Conservation (phyloP, 1,140 invertebrate species). For the Prorops nasuta region DNA sequence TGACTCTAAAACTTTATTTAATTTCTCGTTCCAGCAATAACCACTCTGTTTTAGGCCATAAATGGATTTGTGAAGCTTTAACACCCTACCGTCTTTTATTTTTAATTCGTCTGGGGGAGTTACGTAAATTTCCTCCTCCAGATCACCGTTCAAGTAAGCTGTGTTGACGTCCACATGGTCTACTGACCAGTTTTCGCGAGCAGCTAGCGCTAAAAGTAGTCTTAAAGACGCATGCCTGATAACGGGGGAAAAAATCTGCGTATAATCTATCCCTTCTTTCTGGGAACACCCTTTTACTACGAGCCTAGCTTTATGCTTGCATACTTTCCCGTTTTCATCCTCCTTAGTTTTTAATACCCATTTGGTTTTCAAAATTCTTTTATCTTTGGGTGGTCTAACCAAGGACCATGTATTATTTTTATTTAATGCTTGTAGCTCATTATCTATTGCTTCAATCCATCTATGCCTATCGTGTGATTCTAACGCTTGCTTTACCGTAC, state of each 20-base stretch:
- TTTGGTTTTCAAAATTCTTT: constrained; percentile 4
- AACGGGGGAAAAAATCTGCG: not conserved
- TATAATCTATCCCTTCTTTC: not conserved
- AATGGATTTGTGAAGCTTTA: constrained; percentile 28
- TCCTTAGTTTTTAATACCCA: constrained; percentile 10
- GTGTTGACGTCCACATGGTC: constrained; percentile 38
- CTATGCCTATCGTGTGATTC: not conserved
- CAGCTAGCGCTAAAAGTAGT: not conserved
- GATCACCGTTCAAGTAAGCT: constrained; percentile 31
- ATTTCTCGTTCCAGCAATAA: constrained; percentile 26
- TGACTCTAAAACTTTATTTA: constrained; percentile 11
- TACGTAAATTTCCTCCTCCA: constrained; percentile 48
- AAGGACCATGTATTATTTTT: not conserved
- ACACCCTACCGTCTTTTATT: constrained; percentile 20
- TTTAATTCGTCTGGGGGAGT: constrained; percentile 26
- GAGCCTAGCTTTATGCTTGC: constrained; percentile 9
- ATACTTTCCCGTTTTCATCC: constrained; percentile 4
- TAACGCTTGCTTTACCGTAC: not conserved
- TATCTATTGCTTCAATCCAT: constrained; percentile 2
- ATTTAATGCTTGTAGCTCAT: not conserved
- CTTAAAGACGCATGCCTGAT: not conserved
- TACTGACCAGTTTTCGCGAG: constrained; percentile 12
- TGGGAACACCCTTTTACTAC: not conserved
- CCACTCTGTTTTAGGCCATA: constrained; percentile 37
- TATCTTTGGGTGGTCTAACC: not conserved